Evolutionary conservation across 1,140 invertebrate species (phyloP).

Genomic region (Proales similis): DNA sequence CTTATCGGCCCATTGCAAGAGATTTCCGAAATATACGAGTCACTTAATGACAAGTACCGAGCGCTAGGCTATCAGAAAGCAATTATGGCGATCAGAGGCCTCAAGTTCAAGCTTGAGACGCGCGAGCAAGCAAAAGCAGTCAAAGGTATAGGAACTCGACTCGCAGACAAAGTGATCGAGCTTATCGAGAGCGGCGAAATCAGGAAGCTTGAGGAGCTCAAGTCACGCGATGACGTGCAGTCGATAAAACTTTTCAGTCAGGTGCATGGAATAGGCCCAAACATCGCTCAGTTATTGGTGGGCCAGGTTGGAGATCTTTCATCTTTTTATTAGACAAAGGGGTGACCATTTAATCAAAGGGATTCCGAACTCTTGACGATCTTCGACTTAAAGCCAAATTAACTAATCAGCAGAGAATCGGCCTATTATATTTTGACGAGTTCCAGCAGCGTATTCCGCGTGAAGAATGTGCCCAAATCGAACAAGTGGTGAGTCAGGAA

Average conservation of each 20-base stretch:
- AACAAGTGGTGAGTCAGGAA: conserved; percentile 42
- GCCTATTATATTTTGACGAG: conserved; percentile 57
- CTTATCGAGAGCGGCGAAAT: conserved; percentile 55
- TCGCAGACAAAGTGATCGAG: conserved; percentile 57
- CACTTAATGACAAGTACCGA: conserved; percentile 56
- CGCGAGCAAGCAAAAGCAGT: conserved; percentile 46
- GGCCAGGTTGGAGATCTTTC: conserved; percentile 45
- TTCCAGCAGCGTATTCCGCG: conserved; percentile 55
- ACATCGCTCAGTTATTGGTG: conserved; percentile 54
- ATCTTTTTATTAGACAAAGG: neutral
- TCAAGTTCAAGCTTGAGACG: conserved; percentile 48
- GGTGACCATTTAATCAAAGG: conserved; percentile 42
- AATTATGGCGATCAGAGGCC: conserved; percentile 51
- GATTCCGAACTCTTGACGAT: conserved; percentile 56
- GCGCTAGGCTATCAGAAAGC: conserved; percentile 56
- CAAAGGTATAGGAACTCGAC: conserved; percentile 50
- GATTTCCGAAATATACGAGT: conserved; percentile 54
- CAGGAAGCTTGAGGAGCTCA: conserved; percentile 55
- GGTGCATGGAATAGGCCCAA: conserved; percentile 57
- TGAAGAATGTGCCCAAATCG: conserved; percentile 54
- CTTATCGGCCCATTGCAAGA: conserved; percentile 52
- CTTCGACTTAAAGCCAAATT: conserved; percentile 52
- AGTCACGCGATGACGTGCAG: conserved; percentile 49
- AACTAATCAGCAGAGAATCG: conserved; percentile 55
- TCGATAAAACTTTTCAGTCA: conserved; percentile 54